Conservation (phyloP, 1,140 invertebrate species). For the Danaus melanippus region DNA sequence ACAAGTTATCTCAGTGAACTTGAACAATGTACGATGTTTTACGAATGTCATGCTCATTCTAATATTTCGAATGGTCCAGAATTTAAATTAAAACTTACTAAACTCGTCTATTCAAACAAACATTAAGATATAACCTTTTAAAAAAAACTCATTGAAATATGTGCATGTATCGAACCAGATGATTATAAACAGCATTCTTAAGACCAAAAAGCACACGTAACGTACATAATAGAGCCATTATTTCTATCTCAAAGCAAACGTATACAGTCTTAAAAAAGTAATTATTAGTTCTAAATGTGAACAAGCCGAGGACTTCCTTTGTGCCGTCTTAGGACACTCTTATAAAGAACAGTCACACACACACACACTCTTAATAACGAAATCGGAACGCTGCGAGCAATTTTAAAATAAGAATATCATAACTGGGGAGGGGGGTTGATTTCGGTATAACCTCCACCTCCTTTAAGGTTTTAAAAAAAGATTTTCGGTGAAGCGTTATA, state of each 20-base stretch:
- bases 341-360: slow-evolving; percentile 36
- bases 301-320: slow-evolving; percentile 31
- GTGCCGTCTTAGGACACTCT: slow-evolving; percentile 41
- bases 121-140: no score
- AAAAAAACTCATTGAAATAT: no score
- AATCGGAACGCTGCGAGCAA: slow-evolving; percentile 61
- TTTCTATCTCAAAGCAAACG: slow-evolving; percentile 12
- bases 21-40: no score
- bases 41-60: no score
- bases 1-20: no score
- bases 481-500: slow-evolving; percentile 28
- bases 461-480: slow-evolving; percentile 33
- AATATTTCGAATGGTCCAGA: no score
- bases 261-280: slow-evolving; percentile 23
- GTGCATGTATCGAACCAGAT: no score
- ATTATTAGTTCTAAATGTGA: slow-evolving; percentile 22
- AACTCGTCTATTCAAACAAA: no score
- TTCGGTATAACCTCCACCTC: slow-evolving; percentile 46
- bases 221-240: no score
- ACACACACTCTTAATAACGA: slow-evolving; percentile 63
- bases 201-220: no score
- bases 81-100: no score
- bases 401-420: slow-evolving; percentile 68
- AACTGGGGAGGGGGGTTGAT: slow-evolving; percentile 49
- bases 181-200: no score